A percentile compares a stretch with the other conserved stretches of the same genome.
phyloP scores from a whole-genome alignment of 1,140 invertebrate species.

The Penaeus japonicus region DNA sequence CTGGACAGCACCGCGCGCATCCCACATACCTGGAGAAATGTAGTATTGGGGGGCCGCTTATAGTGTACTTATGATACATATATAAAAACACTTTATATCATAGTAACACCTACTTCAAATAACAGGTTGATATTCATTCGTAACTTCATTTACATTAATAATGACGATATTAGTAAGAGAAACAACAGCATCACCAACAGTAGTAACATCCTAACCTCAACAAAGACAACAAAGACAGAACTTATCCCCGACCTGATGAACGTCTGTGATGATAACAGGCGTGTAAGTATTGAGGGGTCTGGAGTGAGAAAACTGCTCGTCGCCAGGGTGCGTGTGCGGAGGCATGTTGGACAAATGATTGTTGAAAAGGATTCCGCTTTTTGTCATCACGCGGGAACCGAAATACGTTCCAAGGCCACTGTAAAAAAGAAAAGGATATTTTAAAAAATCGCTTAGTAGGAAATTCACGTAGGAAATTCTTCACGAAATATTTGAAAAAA shows the following conservation, averaged over 20 bases:
- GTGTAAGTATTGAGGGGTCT: conserved; percentile 47
- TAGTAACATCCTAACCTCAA: no score
- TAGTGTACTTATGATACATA: no score
- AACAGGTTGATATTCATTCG: not conserved
- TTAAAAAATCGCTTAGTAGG: not conserved
- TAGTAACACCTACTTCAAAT: no score
- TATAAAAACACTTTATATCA: no score
- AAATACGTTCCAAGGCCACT: conserved; percentile 55
- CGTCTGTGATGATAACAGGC: conserved; percentile 46
- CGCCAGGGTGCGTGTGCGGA: not conserved
- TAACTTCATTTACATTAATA: not conserved
- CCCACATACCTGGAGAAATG: conserved; percentile 47
- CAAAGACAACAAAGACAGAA: not conserved
- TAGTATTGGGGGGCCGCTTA: no score
- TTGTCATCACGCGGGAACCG: conserved; percentile 51
- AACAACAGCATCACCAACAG: no score
- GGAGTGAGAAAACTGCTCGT: not conserved
- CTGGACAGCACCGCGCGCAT: conserved; percentile 43
- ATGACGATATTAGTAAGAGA: not conserved
- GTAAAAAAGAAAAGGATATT: not conserved
- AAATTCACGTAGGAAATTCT: no score
- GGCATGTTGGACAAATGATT: conserved; percentile 49
- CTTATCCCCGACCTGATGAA: conserved; percentile 15
- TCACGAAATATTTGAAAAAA: no score
- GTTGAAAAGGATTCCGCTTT: conserved; percentile 56